Percentiles rank a stretch among this genome's conserved stretches.
Evolutionary conservation across 2,797 vertebrate species (phyloP).

Genomic region (Chelidonichthys spinosus): DNA sequence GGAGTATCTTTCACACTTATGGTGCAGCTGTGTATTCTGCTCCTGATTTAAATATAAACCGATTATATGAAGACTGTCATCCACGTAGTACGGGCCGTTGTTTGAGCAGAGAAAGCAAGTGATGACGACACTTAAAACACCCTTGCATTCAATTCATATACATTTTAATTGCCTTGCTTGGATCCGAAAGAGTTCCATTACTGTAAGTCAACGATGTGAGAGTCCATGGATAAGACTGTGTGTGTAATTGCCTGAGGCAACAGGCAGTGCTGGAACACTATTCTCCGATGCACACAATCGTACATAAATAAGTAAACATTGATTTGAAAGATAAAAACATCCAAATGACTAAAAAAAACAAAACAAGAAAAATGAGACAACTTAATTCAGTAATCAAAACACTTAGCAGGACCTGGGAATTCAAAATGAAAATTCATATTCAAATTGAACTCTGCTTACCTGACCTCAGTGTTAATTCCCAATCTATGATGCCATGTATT

Average conservation of each 20-base stretch:
- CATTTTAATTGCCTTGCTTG: constrained; percentile 57
- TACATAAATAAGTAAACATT: constrained; percentile 43
- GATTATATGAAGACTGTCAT: constrained; percentile 3
- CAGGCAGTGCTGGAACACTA: constrained; percentile 15
- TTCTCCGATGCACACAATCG: constrained; percentile 16
- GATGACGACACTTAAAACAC: constrained; percentile 39
- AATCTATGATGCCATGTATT: constrained; percentile 72
- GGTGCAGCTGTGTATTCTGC: background rate
- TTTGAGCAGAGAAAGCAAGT: constrained; percentile 42
- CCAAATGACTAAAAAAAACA: background rate
- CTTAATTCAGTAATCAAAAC: constrained; percentile 34
- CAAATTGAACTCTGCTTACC: constrained; percentile 71
- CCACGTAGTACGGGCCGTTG: constrained; percentile 27
- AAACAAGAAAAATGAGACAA: constrained; percentile 4
- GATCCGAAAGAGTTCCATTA: constrained; percentile 55
- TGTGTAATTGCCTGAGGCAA: constrained; percentile 44
- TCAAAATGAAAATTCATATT: constrained; percentile 70
- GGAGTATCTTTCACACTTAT: background rate
- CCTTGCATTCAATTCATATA: constrained; percentile 49
- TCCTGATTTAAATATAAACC: constrained; percentile 20
- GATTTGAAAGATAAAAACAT: constrained; percentile 27
- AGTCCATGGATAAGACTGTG: constrained; percentile 43
- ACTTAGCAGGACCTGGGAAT: constrained; percentile 25
- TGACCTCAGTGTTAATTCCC: constrained; percentile 76
- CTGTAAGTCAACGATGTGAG: constrained; percentile 54